phyloP scores from a whole-genome alignment of 2,888 invertebrate species.

The Petrolisthes manimaculis region DNA sequence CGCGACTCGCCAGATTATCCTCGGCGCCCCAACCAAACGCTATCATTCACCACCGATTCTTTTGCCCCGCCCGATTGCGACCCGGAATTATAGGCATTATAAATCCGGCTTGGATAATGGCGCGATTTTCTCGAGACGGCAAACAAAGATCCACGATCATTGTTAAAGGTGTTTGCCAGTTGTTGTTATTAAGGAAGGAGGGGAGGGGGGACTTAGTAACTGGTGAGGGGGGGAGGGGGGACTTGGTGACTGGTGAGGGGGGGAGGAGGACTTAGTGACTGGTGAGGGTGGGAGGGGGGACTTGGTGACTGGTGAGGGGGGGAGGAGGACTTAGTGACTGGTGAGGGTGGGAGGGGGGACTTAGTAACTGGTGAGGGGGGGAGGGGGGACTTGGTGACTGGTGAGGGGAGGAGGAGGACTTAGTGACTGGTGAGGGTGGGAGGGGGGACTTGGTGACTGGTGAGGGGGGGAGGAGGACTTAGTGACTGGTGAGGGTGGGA shows the following conservation, averaged over 20 bases:
- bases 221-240: too few species aligned
- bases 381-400: too few species aligned
- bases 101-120: conserved; percentile 13
- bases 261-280: neutral
- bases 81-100: conserved; percentile 13
- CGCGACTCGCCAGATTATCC: neutral
- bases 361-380: neutral
- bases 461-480: neutral
- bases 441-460: too few species aligned
- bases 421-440: neutral
- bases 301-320: too few species aligned
- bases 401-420: neutral
- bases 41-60: conserved; percentile 16
- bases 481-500: neutral
- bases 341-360: too few species aligned
- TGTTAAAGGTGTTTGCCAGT: neutral
- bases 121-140: conserved; percentile 8
- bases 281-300: neutral
- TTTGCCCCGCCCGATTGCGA: conserved; percentile 16
- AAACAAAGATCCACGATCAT: neutral
- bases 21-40: neutral
- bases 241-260: too few species aligned
- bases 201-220: too few species aligned
- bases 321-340: neutral
- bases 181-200: conserved; percentile 14